Base-by-base conservation (phyloP, 2,888 invertebrate species). In the Acrocyrtus sp. region DNA sequence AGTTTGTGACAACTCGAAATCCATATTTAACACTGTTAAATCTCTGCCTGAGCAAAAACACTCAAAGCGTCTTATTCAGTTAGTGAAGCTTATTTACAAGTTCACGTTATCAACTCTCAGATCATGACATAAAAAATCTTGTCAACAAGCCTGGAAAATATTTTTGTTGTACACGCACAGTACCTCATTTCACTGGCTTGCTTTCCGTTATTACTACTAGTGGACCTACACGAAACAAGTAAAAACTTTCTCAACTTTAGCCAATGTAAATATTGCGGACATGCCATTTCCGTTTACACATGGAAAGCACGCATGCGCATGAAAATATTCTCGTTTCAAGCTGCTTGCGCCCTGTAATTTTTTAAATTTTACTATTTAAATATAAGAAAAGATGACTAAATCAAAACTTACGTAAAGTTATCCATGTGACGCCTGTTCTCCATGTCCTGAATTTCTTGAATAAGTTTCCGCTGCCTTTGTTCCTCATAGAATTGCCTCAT, bases 351-450 rank as follows among this genome's bases (percentile, higher is more conserved):
- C n/a, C n/a, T n/a, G n/a, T n/a, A n/a, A n/a, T n/a, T n/a, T n/a
- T n/a, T n/a, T n/a, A n/a, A n/a, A n/a, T n/a, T n/a, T n/a, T n/a
- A n/a, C n/a, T n/a, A n/a, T n/a, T n/a, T n/a, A 19, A 51, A 51
- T n/a, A 51, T 12, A 53, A 67, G 12, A 10, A 34, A 34, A 34
- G 5, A 34, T 34, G n/a, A n/a, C n/a, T n/a, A n/a, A 53, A 24
- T 6, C 56, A 15, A 34, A 48, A 83, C 88, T 87, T 81, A 89
- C 89, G 92, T 93, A 83, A 95, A 96, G 86, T 95, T 94, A 85
- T 97, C 97, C 79, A 94, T 93, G 85, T 97, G 97, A 81, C 96
- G 90, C 76, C 97, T 88, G 82, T 92, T 94, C 86, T 95, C 94
- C 89, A 95, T 94, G 85, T 96, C 96, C 86, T 95, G 94, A 77